phyloP scores from a whole-genome alignment of 2,888 invertebrate genomes.

The Drosophila quasianomalipes region DNA sequence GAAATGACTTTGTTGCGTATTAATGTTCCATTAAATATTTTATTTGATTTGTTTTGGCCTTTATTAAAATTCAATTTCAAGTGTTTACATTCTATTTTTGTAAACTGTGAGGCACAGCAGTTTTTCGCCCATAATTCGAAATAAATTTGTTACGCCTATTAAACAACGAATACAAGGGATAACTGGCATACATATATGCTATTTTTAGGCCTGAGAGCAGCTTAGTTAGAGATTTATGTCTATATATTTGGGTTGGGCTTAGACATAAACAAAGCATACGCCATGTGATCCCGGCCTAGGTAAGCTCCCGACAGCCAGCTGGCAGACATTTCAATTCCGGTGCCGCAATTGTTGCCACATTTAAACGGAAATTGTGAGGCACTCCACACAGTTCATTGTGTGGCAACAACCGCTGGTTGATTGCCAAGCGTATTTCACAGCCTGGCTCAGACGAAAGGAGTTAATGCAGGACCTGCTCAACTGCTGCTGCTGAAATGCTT shows the following conservation, averaged over 20 bases:
- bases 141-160: slow-evolving; percentile 70
- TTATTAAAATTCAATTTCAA: slow-evolving; percentile 79
- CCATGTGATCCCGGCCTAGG: slow-evolving; percentile 58
- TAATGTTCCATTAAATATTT: slow-evolving; percentile 81
- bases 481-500: slow-evolving; percentile 56
- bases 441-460: slow-evolving; percentile 22
- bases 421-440: slow-evolving; percentile 67
- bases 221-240: slow-evolving; percentile 71
- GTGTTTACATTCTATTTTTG: slow-evolving; percentile 72
- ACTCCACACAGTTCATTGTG: slow-evolving; percentile 35
- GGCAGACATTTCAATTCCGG: slow-evolving; percentile 64
- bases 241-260: slow-evolving; percentile 40
- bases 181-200: slow-evolving; percentile 41
- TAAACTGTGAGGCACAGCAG: slow-evolving; percentile 17
- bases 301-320: slow-evolving; percentile 45
- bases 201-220: slow-evolving; percentile 36
- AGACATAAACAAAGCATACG: slow-evolving; percentile 50
- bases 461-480: slow-evolving; percentile 27
- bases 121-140: slow-evolving; percentile 63
- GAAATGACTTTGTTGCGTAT: slow-evolving; percentile 69
- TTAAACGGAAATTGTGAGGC: slow-evolving; percentile 52
- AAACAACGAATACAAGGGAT: slow-evolving; percentile 42
- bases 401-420: slow-evolving; percentile 43
- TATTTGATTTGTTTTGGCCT: slow-evolving; percentile 63
- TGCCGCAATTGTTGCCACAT: slow-evolving; percentile 51